Evolutionary conservation across 2,113 vertebrate species (phyloP).

Genomic region (Crotophaga sulcirostris): DNA sequence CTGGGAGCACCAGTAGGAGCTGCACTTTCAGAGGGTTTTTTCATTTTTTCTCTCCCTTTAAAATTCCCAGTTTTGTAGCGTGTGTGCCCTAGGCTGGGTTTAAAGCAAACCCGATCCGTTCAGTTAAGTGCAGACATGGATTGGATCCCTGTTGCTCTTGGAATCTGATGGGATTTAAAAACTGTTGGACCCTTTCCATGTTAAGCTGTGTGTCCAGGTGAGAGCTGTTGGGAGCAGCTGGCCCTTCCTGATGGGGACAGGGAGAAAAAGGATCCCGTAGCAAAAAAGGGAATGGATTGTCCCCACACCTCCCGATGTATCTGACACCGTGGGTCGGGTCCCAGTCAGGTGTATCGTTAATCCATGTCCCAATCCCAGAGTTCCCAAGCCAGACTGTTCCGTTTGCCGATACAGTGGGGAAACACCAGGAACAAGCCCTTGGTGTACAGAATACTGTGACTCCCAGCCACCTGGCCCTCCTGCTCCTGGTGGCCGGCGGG

Average conservation of each 20-base stretch:
- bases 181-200: no score
- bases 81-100: fast-evolving
- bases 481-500: no score
- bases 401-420: conserved; percentile 59
- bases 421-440: conserved; percentile 3
- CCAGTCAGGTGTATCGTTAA: no score
- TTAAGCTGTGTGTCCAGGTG: background rate
- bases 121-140: fast-evolving
- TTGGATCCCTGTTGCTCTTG: background rate
- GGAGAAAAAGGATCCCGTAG: no score
- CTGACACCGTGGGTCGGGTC: no score
- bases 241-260: background rate
- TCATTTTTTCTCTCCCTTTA: background rate
- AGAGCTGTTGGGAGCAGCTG: background rate
- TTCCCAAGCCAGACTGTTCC: conserved; percentile 54
- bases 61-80: fast-evolving
- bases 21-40: background rate
- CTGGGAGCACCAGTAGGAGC: fast-evolving
- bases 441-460: conserved; percentile 53
- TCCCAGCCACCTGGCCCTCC: background rate
- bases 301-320: no score
- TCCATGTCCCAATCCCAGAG: no score
- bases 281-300: no score
- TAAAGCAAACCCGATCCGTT: fast-evolving
- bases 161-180: background rate